Evolutionary conservation across 2,888 invertebrate genomes (phyloP), one percentile per base, ranked within the genome.

Genomic region (Halocaridina rubra): DNA sequence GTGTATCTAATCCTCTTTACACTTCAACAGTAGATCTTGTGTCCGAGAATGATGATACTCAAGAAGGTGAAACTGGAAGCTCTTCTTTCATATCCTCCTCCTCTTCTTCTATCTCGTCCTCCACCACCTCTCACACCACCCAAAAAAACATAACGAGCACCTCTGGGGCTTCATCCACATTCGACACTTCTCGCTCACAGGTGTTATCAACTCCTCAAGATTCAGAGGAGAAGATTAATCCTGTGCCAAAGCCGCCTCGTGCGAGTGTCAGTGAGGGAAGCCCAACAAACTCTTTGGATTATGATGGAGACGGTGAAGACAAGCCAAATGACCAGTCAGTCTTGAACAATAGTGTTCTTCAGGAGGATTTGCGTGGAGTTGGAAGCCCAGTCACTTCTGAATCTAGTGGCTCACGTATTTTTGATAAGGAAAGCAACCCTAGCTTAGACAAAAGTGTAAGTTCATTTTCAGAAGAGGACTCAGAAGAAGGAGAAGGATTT

Each of bases 181-280:
- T 13, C 24, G 57, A 22, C 3, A n/a, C n/a, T n/a, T 19, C 10
- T 5, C 3, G 22, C 29, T 57, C 57, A 27, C 32, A 57, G 22
- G 46, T 4, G 19, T n/a, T 27, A n/a, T 19, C 29, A 24, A n/a
- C 59, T 72, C 30, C 32, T 32, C 53, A 72, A n/a, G 32, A 71
- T 8, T 29, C 72, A 22, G 39, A 72, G 5, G 72, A 22, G 19
- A 80, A 80, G 27, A 72, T 80, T 72, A 80, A 80, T 72, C 80
- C 80, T 29, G 39, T 80, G n/a, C 80, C 80, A 19, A 80, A 80
- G 57, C 80, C 80, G 4, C 80, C 80, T 13, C 72, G 80, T 24
- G 30, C 32, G 16, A 13, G 39, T 22, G 4, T 29, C 16, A 22
- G 22, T 8, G 80, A 80, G 3, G 71, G 59, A 80, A 80, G 71